Base-by-base conservation (phyloP, 2,113 vertebrate species). In the Verasper variegatus region DNA sequence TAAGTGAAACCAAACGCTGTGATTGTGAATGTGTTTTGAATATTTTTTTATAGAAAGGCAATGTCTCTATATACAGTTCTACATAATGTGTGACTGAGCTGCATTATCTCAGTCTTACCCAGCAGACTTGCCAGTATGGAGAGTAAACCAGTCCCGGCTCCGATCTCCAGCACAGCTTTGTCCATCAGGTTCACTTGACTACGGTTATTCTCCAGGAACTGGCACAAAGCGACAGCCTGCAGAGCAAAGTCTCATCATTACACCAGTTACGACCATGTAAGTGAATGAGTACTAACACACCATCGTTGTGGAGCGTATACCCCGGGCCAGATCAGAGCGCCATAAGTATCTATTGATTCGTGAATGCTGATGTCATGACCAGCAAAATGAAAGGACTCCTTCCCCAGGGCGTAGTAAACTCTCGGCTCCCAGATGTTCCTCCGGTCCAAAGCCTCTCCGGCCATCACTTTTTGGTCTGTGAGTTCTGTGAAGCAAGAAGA, bases 101-200 rank as follows among this genome's bases (percentile, higher is more conserved):
- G 31, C 6, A 31, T 31, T 31, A 31, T 31, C 37, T 40, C 2
- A 13, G 24, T 47, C 85, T 85, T 62, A 95, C 94, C 94, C 0
- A 95, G 89, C 76, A 95, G 82, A 81, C 91, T 90, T 55, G 83
- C 68, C 81, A 94, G 88, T 47, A 90, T 86, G 42, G 94, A 94
- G 70, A 94, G 80, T 47, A 99, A 89, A 9, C 97, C 98, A 60
- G 97, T 98, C 83, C 97, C 98, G 57, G 97, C 96, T 37, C 98
- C 97, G 3, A 98, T 93, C 94, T 99, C 98, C 69, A 99, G 89
- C 54, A 97, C 92, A 1, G 95, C 95, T 74, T 97, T 97, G 81
- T 96, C 95, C 92, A 90, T 93, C 78, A 98, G 89, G 83, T 92
- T 94, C 78, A 97, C 71, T 88, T 96, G 94, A 49, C 96, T 93